Evolutionary conservation across 2,113 vertebrate species (phyloP), one percentile per base, ranked within the genome.

Genomic region (Alexandromys fortis): DNA sequence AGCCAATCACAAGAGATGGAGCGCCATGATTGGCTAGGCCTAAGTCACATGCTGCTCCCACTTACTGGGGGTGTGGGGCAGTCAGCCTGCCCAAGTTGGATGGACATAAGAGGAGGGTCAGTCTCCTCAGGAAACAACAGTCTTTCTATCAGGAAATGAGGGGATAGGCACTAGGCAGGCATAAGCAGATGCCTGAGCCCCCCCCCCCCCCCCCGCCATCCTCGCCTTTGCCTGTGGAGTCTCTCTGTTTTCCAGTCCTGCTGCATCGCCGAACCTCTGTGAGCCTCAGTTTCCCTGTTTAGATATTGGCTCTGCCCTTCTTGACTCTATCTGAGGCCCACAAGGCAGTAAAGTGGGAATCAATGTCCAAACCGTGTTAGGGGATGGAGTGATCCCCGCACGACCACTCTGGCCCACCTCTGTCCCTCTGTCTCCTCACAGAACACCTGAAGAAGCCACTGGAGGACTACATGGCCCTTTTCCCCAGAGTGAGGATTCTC

Each of bases 391-490:
- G 35, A 38, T 45, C 30, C 35, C 61, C 65, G 6, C 77, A 28
- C n/a, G 11, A 6, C 47, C 30, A 2, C 86, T 81, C 85, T 87
- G 33, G 93, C n/a, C 68, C 16, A 0, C 19, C 63, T 75, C 12
- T 86, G 45, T 63, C 72, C 70, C 82, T 91, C 68, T 96, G 38
- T 68, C 81, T 61, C 30, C 89, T 0, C 47, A 0, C 96, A 99
- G 99, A 99, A 0, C 99, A 99, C 97, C 98, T 99, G 63, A 99
- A 99, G 98, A 98, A 98, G n/a, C 98, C 99, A 0, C 98, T 99
- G 35, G 99, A 99, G 73, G 99, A 99, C 96, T 99, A 99, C 96
- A 99, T 99, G 99, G 98, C 98, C 1, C 99, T 98, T 5, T 97
- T 99, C 97, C 99, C 99, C 0, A 99, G 99, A 1, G 99, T 99